A percentile compares a stretch with the other conserved stretches of the same genome.
phyloP scores from a whole-genome alignment of 1,140 invertebrate genomes.

The Drosophila ananassae region DNA sequence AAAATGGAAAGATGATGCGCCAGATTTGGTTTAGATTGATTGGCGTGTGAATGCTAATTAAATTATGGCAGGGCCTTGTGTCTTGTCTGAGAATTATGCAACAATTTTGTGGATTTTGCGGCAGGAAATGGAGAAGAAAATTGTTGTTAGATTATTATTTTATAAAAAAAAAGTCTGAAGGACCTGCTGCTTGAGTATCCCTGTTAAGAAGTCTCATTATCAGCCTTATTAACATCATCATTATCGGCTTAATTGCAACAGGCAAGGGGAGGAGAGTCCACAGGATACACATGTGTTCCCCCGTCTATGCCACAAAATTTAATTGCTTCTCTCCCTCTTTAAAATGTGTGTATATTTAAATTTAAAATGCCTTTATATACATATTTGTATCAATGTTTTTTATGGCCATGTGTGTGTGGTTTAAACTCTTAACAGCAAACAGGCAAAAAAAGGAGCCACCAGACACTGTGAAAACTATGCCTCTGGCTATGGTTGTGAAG shows the following conservation, averaged over 20 bases:
- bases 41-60: slow-evolving; percentile 32
- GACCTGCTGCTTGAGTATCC: no score
- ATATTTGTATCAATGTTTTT: neutral
- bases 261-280: no score
- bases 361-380: neutral
- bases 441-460: slow-evolving; percentile 35
- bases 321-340: slow-evolving; percentile 45
- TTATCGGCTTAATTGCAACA: slow-evolving; percentile 51
- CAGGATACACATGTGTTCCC: neutral
- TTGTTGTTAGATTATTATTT: no score
- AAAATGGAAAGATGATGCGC: slow-evolving; percentile 26
- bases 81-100: slow-evolving; percentile 1
- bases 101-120: neutral
- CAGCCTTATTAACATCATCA: slow-evolving; percentile 48
- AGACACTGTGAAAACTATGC: slow-evolving; percentile 29
- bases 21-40: slow-evolving; percentile 37
- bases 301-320: slow-evolving; percentile 56
- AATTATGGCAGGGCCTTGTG: slow-evolving; percentile 9
- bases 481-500: neutral
- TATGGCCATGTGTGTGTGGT: neutral
- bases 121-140: neutral
- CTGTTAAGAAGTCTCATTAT: slow-evolving; percentile 39
- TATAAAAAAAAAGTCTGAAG: no score
- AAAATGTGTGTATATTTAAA: no score
- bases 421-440: slow-evolving; percentile 21